Base-by-base conservation (phyloP, 2,797 vertebrate genomes). In the Eupleurogrammus muticus region DNA sequence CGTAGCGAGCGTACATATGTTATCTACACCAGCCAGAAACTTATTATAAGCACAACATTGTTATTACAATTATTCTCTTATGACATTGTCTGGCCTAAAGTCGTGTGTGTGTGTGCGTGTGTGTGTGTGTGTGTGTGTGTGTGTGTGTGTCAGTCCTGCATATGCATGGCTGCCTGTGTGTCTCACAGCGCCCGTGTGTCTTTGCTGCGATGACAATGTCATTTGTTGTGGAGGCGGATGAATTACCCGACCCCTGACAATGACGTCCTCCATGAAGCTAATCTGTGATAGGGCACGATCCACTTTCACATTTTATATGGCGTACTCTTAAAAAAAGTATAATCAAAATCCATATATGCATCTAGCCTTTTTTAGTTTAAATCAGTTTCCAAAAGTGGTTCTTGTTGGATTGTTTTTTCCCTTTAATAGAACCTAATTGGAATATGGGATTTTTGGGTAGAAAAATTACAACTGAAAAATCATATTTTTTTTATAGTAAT, bases 21-120 rank as follows among this genome's bases (percentile, higher is more conserved):
- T 90, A 90, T 90, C 89, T 76, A 63, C 72, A 67, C 48, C 49
- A 70, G 69, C 77, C 84, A 84, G 87, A 47, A 28, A 70, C 59
- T 79, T 58, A 38, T 77, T 55, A 66, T 64, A 46, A 82, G 64
- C 60, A 64, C 61, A 13, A 35, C 51, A 52, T 77, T 75, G 66
- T 85, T 81, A 71, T 83, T 69, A 36, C 69, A 62, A 73, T 83
- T 73, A 83, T 83, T 86, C 75, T 76, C 70, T 75, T 9, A 8
- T 77, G 81, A 81, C 82, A 68, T 84, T 84, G 83, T 81, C 68
- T 79, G 38, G 59, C 48, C 50, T 65, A 32, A 67, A 83, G 73
- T 74, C 6, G 9, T 21, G 48, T n/a, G 53, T 58, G 36, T 68
- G 62, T 34, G 2, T 23, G 16, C 32, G 9, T 9, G n/a, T 32